phyloP scores from a whole-genome alignment of 2,113 vertebrate species.

The Pyrgilauda ruficollis region DNA sequence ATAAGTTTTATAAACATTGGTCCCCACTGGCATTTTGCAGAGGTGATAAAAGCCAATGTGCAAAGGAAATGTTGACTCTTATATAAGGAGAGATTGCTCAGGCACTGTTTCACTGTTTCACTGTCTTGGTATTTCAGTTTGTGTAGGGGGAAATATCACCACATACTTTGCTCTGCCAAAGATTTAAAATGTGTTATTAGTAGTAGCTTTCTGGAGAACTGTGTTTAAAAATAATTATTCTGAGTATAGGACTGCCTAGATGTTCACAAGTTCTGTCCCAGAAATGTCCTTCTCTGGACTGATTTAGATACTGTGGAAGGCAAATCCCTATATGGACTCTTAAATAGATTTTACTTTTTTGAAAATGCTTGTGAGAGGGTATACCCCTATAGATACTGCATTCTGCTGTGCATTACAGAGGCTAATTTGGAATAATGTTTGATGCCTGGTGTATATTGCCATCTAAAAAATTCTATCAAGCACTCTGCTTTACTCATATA shows the following conservation, averaged over 20 bases:
- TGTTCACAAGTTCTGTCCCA: neutral
- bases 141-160: neutral
- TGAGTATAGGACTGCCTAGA: neutral
- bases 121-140: neutral
- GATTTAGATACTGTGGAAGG: neutral
- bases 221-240: constrained; percentile 26
- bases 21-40: neutral
- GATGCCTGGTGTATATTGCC: neutral
- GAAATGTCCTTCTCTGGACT: neutral
- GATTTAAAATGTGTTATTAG: neutral
- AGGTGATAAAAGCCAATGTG: neutral
- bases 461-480: neutral
- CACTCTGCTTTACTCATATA: neutral
- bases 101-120: neutral
- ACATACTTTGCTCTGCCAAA: neutral
- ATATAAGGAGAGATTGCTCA: neutral
- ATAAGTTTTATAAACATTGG: neutral
- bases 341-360: neutral
- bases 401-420: neutral
- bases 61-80: neutral
- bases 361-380: neutral
- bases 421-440: neutral
- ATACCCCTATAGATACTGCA: neutral
- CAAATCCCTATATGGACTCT: neutral
- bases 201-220: neutral